These are phyloP conservation scores for Ditula angustiorana DNA, from an alignment of 2,888 invertebrate species.

Conservation along the genomic window DNA sequence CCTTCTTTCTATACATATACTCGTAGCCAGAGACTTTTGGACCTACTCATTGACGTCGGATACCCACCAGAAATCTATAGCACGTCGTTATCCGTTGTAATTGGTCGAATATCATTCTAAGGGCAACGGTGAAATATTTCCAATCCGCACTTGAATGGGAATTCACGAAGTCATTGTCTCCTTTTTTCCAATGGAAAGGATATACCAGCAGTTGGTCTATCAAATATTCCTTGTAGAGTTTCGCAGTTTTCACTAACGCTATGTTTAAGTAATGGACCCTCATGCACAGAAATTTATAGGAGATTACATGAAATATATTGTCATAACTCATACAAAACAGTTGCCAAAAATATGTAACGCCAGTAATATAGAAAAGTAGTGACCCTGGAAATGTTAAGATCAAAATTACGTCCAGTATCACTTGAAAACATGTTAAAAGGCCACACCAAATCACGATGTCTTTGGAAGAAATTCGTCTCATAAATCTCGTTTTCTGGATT, in stretches of 20 bases:
- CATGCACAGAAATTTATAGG: slow-evolving; percentile 51
- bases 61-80: slow-evolving; percentile 61
- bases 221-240: slow-evolving; percentile 58
- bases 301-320: slow-evolving; percentile 50
- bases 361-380: slow-evolving; percentile 48
- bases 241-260: slow-evolving; percentile 60
- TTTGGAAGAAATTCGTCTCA: slow-evolving; percentile 56
- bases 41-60: not conserved
- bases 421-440: slow-evolving; percentile 47
- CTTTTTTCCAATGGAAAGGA: slow-evolving; percentile 59
- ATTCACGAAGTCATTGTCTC: slow-evolving; percentile 56
- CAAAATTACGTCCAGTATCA: slow-evolving; percentile 43
- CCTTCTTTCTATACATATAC: too few relatives aligned
- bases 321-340: slow-evolving; percentile 58
- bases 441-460: slow-evolving; percentile 43
- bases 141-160: slow-evolving; percentile 52
- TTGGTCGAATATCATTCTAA: slow-evolving; percentile 56
- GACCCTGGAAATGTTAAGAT: slow-evolving; percentile 38
- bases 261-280: slow-evolving; percentile 66
- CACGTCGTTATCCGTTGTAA: slow-evolving; percentile 50
- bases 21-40: too few relatives aligned
- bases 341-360: slow-evolving; percentile 53
- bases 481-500: slow-evolving; percentile 61
- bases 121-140: slow-evolving; percentile 54
- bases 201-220: slow-evolving; percentile 59